Conservation (phyloP, 2,797 vertebrate genomes). For the Helicolenus hilgendorfi region DNA sequence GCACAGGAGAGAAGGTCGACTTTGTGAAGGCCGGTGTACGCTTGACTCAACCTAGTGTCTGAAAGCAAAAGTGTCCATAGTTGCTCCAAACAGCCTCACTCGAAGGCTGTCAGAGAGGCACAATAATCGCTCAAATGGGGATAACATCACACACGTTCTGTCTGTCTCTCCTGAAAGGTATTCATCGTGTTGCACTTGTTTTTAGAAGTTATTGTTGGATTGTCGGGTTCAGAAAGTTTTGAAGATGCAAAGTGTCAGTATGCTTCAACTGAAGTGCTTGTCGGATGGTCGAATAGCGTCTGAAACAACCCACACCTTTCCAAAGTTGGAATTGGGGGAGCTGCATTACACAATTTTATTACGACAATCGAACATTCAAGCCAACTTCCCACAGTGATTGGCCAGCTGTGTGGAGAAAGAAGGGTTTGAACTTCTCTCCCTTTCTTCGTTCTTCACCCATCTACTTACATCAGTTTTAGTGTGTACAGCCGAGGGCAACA, state of each 20-base stretch:
- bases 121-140: background rate
- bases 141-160: slow-evolving; percentile 5
- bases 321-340: background rate
- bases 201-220: background rate
- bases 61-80: background rate
- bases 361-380: background rate
- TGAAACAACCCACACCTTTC: background rate
- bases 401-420: background rate
- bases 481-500: background rate
- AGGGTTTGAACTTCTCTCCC: background rate
- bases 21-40: background rate
- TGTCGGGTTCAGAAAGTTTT: background rate
- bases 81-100: background rate
- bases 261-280: background rate
- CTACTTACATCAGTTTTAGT: background rate
- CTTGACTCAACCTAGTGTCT: background rate
- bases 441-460: background rate
- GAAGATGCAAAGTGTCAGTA: background rate
- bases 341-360: background rate
- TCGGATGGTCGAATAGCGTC: background rate
- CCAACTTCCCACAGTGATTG: background rate
- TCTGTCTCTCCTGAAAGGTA: background rate
- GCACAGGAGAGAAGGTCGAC: background rate
- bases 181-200: background rate
- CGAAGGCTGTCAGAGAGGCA: background rate